Evolutionary conservation across 2,888 invertebrate species (phyloP).

Genomic region (Steinernema scapterisci): DNA sequence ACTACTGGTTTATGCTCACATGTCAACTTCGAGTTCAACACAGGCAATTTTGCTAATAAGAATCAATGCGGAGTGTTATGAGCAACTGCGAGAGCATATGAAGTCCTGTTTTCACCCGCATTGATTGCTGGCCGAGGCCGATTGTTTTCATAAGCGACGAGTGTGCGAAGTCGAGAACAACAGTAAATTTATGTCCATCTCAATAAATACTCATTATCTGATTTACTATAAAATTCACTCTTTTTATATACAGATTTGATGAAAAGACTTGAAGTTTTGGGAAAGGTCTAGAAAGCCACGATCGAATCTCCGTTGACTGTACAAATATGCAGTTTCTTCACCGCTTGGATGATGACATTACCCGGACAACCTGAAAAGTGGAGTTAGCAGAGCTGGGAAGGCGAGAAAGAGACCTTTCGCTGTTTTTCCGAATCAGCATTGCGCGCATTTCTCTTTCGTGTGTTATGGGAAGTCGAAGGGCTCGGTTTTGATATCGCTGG

Average conservation of each 20-base stretch:
- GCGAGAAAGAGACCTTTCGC: neutral
- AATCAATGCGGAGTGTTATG: too few relatives aligned
- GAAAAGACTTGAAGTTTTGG: constrained; percentile 27
- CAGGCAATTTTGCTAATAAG: too few relatives aligned
- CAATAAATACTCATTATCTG: neutral
- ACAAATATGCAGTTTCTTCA: constrained; percentile 24
- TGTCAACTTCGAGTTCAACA: too few relatives aligned
- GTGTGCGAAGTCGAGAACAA: neutral
- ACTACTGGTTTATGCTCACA: too few relatives aligned
- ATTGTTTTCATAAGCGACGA: too few relatives aligned
- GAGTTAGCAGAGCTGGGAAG: neutral
- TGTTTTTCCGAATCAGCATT: neutral
- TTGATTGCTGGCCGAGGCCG: too few relatives aligned
- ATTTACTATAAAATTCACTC: neutral
- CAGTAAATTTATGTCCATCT: constrained; percentile 17
- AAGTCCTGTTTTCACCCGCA: too few relatives aligned
- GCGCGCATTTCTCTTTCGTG: neutral
- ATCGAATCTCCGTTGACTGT: constrained; percentile 22
- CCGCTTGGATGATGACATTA: constrained; percentile 21
- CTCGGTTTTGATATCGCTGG: neutral
- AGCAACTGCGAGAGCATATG: too few relatives aligned
- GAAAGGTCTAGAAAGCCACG: constrained; percentile 16
- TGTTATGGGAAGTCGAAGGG: neutral
- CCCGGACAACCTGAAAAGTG: constrained; percentile 17
- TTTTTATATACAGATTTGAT: constrained; percentile 17